Percentiles rank a stretch among this genome's conserved stretches.
These are phyloP conservation scores for Rhyacichthys aspro DNA, from an alignment of 2,797 vertebrate genomes.

Conservation along the genomic window DNA sequence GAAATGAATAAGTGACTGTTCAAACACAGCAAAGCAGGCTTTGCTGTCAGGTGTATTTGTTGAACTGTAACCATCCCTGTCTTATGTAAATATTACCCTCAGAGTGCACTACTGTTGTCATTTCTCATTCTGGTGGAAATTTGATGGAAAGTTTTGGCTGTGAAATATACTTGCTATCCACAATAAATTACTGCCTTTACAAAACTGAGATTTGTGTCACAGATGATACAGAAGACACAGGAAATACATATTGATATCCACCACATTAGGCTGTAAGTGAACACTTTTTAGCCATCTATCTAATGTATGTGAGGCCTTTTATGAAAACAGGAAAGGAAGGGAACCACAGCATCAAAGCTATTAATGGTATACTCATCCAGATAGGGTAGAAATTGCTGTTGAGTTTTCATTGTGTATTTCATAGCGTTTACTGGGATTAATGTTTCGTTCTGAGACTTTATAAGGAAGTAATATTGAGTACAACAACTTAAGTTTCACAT, in stretches of 20 bases:
- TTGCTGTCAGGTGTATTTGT: constrained; percentile 57
- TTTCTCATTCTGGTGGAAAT: constrained; percentile 42
- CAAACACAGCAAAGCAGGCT: constrained; percentile 18
- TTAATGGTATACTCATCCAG: no score
- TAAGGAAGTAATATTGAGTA: neutral
- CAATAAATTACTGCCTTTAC: constrained; percentile 10
- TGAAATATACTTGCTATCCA: neutral
- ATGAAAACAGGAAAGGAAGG: no score
- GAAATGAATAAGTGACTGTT: constrained; percentile 47
- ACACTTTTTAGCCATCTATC: no score
- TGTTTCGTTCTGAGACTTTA: neutral
- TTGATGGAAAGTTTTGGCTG: no score
- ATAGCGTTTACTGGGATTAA: no score
- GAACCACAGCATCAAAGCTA: no score
- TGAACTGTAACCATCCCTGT: constrained; percentile 60
- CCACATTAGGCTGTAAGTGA: no score
- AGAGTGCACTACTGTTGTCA: constrained; percentile 15
- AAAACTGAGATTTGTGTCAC: neutral
- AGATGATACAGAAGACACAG: no score
- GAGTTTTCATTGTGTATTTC: no score
- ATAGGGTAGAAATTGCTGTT: no score
- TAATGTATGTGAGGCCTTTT: no score
- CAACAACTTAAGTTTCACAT: neutral
- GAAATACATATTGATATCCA: no score
- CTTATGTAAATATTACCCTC: constrained; percentile 64